These are phyloP conservation scores for Meloidogyne chitwoodi DNA, from an alignment of 1,140 invertebrate genomes.

Conservation along the genomic window DNA sequence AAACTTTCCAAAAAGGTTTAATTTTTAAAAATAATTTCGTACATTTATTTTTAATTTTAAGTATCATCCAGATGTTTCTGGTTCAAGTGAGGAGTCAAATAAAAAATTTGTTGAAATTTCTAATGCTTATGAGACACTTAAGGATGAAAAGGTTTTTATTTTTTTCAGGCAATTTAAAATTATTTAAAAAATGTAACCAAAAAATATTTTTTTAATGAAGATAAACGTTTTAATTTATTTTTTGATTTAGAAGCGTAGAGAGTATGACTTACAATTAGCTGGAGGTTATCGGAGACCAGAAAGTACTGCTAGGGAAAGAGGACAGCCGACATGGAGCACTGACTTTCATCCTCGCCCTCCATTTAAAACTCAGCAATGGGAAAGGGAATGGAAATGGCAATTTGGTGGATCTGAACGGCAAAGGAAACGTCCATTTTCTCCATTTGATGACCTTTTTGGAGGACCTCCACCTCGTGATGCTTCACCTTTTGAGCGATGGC, in stretches of 20 bases:
- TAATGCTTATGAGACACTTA: conserved; percentile 18
- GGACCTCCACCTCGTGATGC: background rate
- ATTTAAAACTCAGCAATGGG: background rate
- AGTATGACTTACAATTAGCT: background rate
- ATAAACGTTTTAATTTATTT: too few relatives aligned
- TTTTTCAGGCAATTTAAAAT: too few relatives aligned
- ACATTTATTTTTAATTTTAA: background rate
- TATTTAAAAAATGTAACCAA: background rate
- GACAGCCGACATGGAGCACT: background rate
- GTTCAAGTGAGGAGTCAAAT: conserved; percentile 3
- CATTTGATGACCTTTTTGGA: background rate
- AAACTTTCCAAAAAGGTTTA: conserved; percentile 10
- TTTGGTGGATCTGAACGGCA: background rate
- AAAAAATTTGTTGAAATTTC: conserved; percentile 20
- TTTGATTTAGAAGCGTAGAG: background rate
- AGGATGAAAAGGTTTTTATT: conserved; percentile 11
- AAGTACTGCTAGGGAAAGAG: background rate
- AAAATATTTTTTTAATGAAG: background rate
- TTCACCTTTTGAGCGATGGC: background rate
- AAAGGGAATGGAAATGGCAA: background rate
- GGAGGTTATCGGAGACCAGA: background rate
- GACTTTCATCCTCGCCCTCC: background rate
- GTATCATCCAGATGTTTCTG: conserved; percentile 23
- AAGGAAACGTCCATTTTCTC: background rate
- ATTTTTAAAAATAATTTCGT: background rate